Evolutionary conservation across 2,113 vertebrate genomes (phyloP), one percentile per base, ranked within the genome.

Genomic region (Sardina pilchardus): DNA sequence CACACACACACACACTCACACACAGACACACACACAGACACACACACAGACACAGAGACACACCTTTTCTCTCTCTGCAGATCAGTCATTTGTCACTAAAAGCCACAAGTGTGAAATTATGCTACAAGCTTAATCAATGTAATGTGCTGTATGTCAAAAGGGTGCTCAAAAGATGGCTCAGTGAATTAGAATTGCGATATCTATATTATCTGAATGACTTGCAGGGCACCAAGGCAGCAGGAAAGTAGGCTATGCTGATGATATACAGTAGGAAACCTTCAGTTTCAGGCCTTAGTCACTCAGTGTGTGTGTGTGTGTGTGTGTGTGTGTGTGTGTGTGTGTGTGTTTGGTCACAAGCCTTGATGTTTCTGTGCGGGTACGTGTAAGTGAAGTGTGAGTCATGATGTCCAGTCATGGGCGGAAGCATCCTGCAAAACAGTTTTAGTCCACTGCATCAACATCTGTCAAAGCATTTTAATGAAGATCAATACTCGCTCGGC

Each of bases 381-480:
- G 19, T 1, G 50, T 4, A 19, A 56, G 17, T 17, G 19, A 56
- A 30, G 59, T 71, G 71, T 71, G 30, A 78, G 71, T 34, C 14
- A 78, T 36, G 34, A 16, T 78, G 71, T 36, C 34, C 30, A 78
- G 71, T 16, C 26, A 78, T 78, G 30, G 26, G 14, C 34, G 26
- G 30, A 17, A 36, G 30, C 34, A 78, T 78, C 71, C 71, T 34
- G 71, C 71, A 78, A 78, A 78, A 36, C 71, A 78, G 71, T 36
- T 78, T 78, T 78, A 16, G 71, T 14, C 71, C 34, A 36, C 71
- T 78, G 71, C 71, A 78, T 78, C 71, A 78, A 78, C 71, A 78
- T 78, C 71, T 78, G 71, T 78, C 71, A 78, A 78, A 78, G 30
- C 21, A 34, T 78, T 78, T 78, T 78, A 30, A 78, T 78, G 71